Evolutionary conservation across 2,113 vertebrate genomes (phyloP).

Genomic region (Trachemys scripta): DNA sequence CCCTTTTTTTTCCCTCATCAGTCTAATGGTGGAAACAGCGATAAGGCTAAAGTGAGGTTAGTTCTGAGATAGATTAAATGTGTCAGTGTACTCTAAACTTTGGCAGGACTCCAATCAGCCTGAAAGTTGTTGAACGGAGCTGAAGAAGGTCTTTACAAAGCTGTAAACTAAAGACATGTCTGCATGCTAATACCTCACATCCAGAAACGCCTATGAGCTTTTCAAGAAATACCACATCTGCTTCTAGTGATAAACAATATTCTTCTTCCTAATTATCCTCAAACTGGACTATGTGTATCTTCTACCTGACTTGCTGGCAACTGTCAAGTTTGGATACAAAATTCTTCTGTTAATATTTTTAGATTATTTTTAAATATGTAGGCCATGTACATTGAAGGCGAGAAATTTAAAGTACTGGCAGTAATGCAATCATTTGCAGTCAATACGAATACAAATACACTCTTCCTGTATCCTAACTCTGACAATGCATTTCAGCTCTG

Average conservation of each 20-base stretch:
- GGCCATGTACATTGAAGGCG: background rate
- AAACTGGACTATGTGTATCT: background rate
- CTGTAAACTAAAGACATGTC: conserved; percentile 31
- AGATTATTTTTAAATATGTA: background rate
- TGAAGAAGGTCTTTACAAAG: conserved; percentile 44
- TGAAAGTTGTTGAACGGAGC: conserved; percentile 32
- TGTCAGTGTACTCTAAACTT: conserved; percentile 51
- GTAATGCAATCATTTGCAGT: background rate
- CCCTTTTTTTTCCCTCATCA: conserved; percentile 25
- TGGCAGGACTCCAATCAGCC: conserved; percentile 65
- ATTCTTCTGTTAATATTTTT: background rate
- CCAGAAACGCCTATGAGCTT: conserved; percentile 7
- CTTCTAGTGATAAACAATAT: conserved; percentile 40
- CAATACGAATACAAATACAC: accelerated
- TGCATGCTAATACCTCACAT: conserved; percentile 2
- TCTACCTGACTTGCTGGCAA: background rate
- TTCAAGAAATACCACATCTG: conserved; percentile 37
- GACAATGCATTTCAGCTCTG: background rate
- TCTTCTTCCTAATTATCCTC: conserved; percentile 39
- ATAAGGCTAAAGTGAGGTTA: conserved; percentile 60
- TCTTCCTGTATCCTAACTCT: background rate
- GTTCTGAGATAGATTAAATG: conserved; percentile 63
- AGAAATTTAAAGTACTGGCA: background rate
- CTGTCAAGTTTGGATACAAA: conserved; percentile 16
- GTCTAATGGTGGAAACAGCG: conserved; percentile 36